phyloP scores from a whole-genome alignment of 2,113 vertebrate genomes.

The Xenopus tropicalis region UCB_Xtro_10.0 CM004443.2:29727001-29727500 shows the following conservation, averaged over 20 bases:
- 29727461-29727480: too few relatives aligned
- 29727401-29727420: too few relatives aligned
- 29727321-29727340: neutral
- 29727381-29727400: neutral
- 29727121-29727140: slow-evolving; percentile 49
- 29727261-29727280: neutral
- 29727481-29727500: too few relatives aligned
- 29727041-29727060: slow-evolving; percentile 62
- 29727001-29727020: slow-evolving; percentile 63
- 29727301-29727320: neutral
- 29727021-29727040: slow-evolving; percentile 61
- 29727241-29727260: neutral
- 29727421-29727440: too few relatives aligned
- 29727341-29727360: too few relatives aligned
- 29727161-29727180: slow-evolving; percentile 26
- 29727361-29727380: too few relatives aligned
- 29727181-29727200: slow-evolving; percentile 34
- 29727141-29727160: slow-evolving; percentile 42
- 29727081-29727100: slow-evolving; percentile 50
- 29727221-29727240: neutral
- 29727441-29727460: too few relatives aligned
- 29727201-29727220: neutral
- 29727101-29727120: slow-evolving; percentile 38
- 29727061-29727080: slow-evolving; percentile 52
- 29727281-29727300: neutral